Percentiles rank a stretch among this genome's conserved stretches.
Conservation (phyloP, 2,797 vertebrate genomes). For the Melanitta fusca region DNA sequence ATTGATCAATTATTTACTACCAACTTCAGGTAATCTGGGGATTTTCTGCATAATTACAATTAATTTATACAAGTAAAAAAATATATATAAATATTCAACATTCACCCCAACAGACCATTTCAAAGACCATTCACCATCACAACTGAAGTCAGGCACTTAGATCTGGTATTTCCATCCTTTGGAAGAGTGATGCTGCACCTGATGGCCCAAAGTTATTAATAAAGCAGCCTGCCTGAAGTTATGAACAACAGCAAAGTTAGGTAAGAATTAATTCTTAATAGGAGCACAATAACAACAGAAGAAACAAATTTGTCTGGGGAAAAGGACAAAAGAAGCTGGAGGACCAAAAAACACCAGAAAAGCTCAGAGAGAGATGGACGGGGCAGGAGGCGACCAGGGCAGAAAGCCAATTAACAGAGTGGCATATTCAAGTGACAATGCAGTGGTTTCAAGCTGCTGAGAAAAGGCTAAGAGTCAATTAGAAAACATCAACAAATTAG, state of each 20-base stretch:
- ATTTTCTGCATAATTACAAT: neutral
- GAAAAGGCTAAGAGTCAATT: slow-evolving; percentile 10
- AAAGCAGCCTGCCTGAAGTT: neutral
- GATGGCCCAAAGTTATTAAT: neutral
- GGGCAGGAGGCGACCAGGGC: neutral
- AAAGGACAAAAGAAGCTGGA: neutral
- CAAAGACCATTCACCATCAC: neutral
- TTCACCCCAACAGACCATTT: neutral
- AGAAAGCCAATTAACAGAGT: neutral
- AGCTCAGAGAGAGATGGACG: neutral
- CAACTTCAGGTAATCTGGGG: neutral
- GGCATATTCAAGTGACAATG: neutral
- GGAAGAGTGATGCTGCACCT: neutral
- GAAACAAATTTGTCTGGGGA: neutral
- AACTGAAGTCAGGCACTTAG: neutral
- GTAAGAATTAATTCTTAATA: neutral
- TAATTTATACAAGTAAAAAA: neutral
- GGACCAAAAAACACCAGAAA: neutral
- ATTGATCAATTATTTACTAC: neutral
- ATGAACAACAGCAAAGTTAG: neutral
- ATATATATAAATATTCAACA: neutral
- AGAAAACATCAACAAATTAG: neutral
- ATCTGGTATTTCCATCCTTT: neutral
- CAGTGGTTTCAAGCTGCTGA: neutral
- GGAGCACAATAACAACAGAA: neutral